Evolutionary conservation across 1,140 invertebrate genomes (phyloP), one percentile per base, ranked within the genome.

Genomic region (Spodoptera frugiperda): DNA sequence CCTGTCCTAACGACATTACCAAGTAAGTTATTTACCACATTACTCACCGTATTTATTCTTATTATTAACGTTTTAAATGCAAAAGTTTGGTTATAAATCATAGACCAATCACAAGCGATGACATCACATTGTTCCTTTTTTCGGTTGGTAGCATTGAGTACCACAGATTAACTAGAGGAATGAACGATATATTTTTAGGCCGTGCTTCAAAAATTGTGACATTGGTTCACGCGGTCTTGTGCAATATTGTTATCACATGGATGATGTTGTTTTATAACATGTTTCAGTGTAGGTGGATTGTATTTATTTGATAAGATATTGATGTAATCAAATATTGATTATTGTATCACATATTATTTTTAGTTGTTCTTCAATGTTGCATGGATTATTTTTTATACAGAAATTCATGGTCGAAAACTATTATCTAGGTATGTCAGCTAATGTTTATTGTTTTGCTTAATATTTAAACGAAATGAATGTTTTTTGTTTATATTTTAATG

Each of bases 101-200:
- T n/a, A 33, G 15, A n/a, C 4, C 17, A 25, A 67, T 30, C n/a
- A 44, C n/a, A n/a, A 17, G 33, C 39, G 3, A 10, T 21, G 61
- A 30, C 74, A 74, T 78, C 80, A 82, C 51, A 30, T 80, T 77
- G 33, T 76, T 14, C 72, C 61, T 53, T 78, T 79, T 74, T 78
- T 77, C 75, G 76, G 83, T 85, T 87, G 83, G 83, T 54, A 84
- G 44, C 51, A 73, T 76, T 81, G 82, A 67, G 19, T 19, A 14
- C 44, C 44, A 67, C 63, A 67, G 63, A 67, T 11, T 25, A 11
- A 3, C 19, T 67, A 67, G 5, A 67, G 44, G 59, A 63, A 63
- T 19, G 63, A 67, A 67, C 12, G 63, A 48, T 21, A 11, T 67
- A 9, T 57, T 14, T 19, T 67, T 48, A 14, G 11, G 63, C 1